phyloP scores from a whole-genome alignment of 2,888 invertebrate genomes.

The Limnephilus lunatus region DNA sequence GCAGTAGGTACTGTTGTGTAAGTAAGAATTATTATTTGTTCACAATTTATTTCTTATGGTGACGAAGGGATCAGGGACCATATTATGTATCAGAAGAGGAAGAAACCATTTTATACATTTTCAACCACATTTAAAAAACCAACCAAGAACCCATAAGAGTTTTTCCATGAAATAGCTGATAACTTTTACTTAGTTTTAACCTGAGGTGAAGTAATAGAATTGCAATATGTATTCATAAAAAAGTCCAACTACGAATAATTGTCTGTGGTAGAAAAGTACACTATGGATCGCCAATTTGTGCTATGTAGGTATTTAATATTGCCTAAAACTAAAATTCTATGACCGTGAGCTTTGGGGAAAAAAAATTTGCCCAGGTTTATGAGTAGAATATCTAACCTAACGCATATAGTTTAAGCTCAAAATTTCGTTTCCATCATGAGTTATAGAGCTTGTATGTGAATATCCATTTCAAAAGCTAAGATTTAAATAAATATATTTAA shows the following conservation, averaged over 20 bases:
- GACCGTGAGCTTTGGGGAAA: too few species aligned
- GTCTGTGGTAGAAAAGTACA: too few species aligned
- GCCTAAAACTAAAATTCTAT: too few species aligned
- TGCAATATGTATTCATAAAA: not conserved
- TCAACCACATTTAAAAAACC: not conserved
- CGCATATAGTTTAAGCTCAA: too few species aligned
- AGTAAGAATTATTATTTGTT: not conserved
- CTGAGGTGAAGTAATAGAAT: not conserved
- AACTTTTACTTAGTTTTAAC: not conserved
- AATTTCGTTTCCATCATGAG: too few species aligned
- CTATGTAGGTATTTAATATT: too few species aligned
- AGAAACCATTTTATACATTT: not conserved
- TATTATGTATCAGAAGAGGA: not conserved
- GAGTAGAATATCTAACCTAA: too few species aligned
- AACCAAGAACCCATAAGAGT: not conserved
- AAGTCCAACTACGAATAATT: not conserved
- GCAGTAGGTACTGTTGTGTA: too few species aligned
- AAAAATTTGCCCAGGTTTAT: too few species aligned
- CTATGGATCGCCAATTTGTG: not conserved
- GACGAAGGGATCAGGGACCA: not conserved
- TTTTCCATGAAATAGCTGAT: not conserved
- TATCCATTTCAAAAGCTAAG: too few species aligned
- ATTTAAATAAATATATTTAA: too few species aligned
- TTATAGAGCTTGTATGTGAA: too few species aligned
- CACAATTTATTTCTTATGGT: not conserved